phyloP scores from a whole-genome alignment of 2,888 invertebrate species.

The Petrophora chlorosata region DNA sequence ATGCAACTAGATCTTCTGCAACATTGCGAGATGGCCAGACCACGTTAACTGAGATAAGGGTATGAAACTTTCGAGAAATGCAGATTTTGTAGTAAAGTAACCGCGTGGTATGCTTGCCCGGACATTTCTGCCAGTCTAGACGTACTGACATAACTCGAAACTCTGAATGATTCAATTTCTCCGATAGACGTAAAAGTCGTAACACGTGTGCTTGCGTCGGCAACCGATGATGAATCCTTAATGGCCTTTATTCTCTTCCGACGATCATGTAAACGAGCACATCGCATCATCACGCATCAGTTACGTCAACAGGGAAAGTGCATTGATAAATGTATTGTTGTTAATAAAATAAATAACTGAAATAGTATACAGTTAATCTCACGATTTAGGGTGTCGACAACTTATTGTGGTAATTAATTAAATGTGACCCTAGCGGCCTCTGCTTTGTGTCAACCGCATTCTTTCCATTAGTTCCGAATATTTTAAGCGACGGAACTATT shows the following conservation, averaged over 20 bases:
- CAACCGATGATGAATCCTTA: slow-evolving; percentile 57
- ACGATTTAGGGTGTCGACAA: slow-evolving; percentile 20
- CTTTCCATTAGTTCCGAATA: slow-evolving; percentile 20
- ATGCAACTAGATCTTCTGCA: slow-evolving; percentile 20
- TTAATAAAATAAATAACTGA: slow-evolving; percentile 35
- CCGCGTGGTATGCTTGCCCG: slow-evolving; percentile 16
- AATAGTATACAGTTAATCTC: slow-evolving; percentile 22
- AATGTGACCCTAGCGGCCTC: no score
- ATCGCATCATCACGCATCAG: slow-evolving; percentile 61
- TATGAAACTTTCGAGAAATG: slow-evolving; percentile 26
- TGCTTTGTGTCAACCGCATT: slow-evolving; percentile 24
- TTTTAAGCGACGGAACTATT: slow-evolving; percentile 14
- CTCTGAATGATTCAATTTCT: slow-evolving; percentile 45
- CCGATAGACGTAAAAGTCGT: slow-evolving; percentile 40
- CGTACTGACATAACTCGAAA: slow-evolving; percentile 38
- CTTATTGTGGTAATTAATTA: slow-evolving; percentile 25
- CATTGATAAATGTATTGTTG: slow-evolving; percentile 58
- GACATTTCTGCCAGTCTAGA: slow-evolving; percentile 36
- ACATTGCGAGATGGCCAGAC: slow-evolving; percentile 15
- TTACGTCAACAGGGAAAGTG: slow-evolving; percentile 74
- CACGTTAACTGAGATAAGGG: slow-evolving; percentile 21
- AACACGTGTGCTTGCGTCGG: slow-evolving; percentile 41
- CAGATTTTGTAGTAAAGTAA: slow-evolving; percentile 20
- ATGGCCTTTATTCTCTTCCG: slow-evolving; percentile 57
- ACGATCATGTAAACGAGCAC: slow-evolving; percentile 64